phyloP scores from a whole-genome alignment of 2,797 vertebrate genomes.

The Acanthopagrus latus region DNA sequence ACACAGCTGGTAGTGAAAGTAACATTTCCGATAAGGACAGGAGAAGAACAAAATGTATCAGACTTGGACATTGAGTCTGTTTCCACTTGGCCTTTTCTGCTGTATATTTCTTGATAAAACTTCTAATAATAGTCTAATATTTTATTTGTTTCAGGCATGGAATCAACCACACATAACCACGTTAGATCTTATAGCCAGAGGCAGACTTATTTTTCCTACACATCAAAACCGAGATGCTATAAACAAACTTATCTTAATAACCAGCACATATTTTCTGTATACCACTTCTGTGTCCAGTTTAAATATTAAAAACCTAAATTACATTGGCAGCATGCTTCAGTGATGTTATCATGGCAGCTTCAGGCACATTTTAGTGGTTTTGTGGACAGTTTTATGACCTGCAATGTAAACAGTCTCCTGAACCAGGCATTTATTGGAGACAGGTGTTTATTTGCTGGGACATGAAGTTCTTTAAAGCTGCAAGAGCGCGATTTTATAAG shows the following conservation, averaged over 20 bases:
- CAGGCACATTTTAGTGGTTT: conserved; percentile 44
- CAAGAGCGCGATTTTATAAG: conserved; percentile 35
- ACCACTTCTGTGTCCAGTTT: conserved; percentile 19
- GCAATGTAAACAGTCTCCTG: conserved; percentile 45
- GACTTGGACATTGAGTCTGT: conserved; percentile 4
- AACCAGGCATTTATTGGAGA: conserved; percentile 28
- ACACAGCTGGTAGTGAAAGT: conserved; percentile 15
- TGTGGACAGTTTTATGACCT: conserved; percentile 49
- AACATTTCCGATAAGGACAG: not conserved
- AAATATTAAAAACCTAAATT: conserved; percentile 34
- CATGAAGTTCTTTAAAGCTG: conserved; percentile 26
- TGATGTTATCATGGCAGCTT: conserved; percentile 34
- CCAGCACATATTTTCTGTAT: conserved; percentile 14
- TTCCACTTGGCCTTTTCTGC: conserved; percentile 12
- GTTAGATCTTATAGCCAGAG: conserved; percentile 21
- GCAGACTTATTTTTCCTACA: conserved; percentile 5
- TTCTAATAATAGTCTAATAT: not conserved
- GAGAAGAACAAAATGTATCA: conserved; percentile 8
- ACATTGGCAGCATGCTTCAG: conserved; percentile 13
- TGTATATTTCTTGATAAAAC: conserved; percentile 8
- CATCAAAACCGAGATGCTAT: conserved; percentile 28
- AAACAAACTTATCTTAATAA: conserved; percentile 27
- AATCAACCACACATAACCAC: conserved; percentile 5
- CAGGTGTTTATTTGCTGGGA: conserved; percentile 52
- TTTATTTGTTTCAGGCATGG: conserved; percentile 9